phyloP scores from a whole-genome alignment of 2,888 invertebrate genomes.

The Cyaniris semiargus region DNA sequence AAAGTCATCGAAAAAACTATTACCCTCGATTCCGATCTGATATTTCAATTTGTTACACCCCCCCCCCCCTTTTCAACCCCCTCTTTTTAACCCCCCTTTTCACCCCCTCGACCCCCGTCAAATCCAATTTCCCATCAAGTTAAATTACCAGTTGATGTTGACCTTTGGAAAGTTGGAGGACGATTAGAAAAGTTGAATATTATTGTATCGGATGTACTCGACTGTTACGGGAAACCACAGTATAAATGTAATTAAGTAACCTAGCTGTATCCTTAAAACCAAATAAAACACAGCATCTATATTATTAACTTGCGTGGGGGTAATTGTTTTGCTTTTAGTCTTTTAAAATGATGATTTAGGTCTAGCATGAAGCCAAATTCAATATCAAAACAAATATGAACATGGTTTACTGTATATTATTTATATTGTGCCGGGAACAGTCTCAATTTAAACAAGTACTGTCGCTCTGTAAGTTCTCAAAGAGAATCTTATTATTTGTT shows the following conservation, averaged over 20 bases:
- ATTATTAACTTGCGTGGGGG: too few species aligned
- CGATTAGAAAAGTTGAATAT: slow-evolving; percentile 33
- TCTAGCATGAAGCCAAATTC: too few species aligned
- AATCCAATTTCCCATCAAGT: slow-evolving; percentile 44
- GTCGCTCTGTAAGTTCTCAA: neutral
- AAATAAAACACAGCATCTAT: too few species aligned
- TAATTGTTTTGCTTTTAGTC: too few species aligned
- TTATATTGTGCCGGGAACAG: neutral
- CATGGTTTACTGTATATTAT: neutral
- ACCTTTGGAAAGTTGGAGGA: slow-evolving; percentile 39
- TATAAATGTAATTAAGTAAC: neutral
- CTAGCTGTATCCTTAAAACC: neutral
- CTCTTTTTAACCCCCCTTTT: neutral
- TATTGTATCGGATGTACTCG: neutral
- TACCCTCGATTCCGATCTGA: slow-evolving; percentile 18
- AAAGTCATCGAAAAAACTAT: neutral
- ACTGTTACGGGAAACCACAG: neutral
- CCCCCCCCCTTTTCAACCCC: slow-evolving; percentile 35
- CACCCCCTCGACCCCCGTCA: slow-evolving; percentile 40
- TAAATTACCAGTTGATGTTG: slow-evolving; percentile 41
- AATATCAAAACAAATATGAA: too few species aligned
- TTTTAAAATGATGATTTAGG: too few species aligned
- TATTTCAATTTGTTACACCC: slow-evolving; percentile 42
- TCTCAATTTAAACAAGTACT: neutral
- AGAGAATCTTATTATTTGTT: neutral